Conservation (phyloP, 2,113 vertebrate genomes). For the Lophura nycthemera region DNA sequence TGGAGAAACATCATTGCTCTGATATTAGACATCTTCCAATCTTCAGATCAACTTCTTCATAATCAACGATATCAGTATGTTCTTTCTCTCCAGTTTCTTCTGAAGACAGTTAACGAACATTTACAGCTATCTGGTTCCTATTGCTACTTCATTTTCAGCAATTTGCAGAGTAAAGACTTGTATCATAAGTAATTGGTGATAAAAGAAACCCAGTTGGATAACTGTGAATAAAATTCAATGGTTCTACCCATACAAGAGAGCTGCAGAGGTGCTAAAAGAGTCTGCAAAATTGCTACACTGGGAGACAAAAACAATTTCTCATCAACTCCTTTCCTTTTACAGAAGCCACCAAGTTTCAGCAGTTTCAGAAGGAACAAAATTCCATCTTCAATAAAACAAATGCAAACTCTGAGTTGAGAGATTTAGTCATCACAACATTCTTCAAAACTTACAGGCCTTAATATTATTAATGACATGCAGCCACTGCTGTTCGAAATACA, state of each 20-base stretch:
- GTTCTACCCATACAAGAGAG: rapidly evolving
- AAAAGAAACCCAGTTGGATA: neutral
- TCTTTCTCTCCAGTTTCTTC: neutral
- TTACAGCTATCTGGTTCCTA: neutral
- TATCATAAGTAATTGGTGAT: neutral
- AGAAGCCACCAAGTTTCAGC: neutral
- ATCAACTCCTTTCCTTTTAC: neutral
- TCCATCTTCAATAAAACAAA: neutral
- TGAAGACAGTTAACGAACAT: neutral
- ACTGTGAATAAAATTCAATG: neutral
- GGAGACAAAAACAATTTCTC: neutral
- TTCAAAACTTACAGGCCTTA: neutral
- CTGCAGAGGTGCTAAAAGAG: neutral
- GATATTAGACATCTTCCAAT: neutral
- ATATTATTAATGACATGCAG: neutral
- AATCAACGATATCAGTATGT: neutral
- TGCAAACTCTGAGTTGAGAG: too few relatives aligned
- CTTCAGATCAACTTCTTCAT: neutral
- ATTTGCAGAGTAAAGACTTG: neutral
- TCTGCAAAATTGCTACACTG: neutral
- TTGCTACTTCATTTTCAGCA: neutral
- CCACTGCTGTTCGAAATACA: neutral
- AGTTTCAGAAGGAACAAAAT: neutral
- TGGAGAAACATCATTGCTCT: neutral
- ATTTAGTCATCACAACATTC: neutral